Base-by-base conservation (phyloP, 1,140 invertebrate species). In the Zeugodacus cucurbitae region DNA sequence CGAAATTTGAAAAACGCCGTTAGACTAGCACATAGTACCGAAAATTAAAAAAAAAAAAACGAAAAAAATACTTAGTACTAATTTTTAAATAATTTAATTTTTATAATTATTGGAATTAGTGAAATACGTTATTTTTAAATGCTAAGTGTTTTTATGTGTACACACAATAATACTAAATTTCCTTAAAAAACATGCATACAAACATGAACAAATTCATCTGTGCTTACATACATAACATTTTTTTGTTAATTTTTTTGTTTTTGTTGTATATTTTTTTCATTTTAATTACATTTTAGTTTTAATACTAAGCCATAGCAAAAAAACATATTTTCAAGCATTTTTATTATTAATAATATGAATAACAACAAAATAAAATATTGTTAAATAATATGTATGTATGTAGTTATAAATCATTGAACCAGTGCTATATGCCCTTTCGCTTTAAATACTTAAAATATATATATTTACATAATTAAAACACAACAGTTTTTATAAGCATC, bases 111-210 rank as follows among this genome's bases (percentile, higher is more conserved):
- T 32, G 7, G 10, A 67, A 67, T 67, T 67, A 74, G 67, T 22
- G 22, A 37, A 74, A 37, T 74, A 74, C 67, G 67, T n/a, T n/a
- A 74, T 74, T 41, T 37, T 74, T 74, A 74, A 37, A 74, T 37
- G 67, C 34, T 41, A 74, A 37, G 67, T 37, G 67, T 37, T 74
- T 74, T 67, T 41, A 74, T 74, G 67, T 74, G 67, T 74, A 37
- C 34, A 14, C 67, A 37, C 34, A 74, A 37, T 22, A n/a, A n/a
- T 34, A 67, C 32, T 67, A 67, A 67, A 67, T 32, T 34, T 67
- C 26, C n/a, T n/a, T n/a, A 74, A 17, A 20, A 74, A 41, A 8
- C 67, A 37, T 34, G 32, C 34, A 41, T 74, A 17, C 34, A 26
- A 62, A 74, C 20, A 74, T 37, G 8, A 0, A 41, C 67, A 74